phyloP scores from a whole-genome alignment of 2,113 vertebrate genomes.

The Sarotherodon lohbergeri region DNA sequence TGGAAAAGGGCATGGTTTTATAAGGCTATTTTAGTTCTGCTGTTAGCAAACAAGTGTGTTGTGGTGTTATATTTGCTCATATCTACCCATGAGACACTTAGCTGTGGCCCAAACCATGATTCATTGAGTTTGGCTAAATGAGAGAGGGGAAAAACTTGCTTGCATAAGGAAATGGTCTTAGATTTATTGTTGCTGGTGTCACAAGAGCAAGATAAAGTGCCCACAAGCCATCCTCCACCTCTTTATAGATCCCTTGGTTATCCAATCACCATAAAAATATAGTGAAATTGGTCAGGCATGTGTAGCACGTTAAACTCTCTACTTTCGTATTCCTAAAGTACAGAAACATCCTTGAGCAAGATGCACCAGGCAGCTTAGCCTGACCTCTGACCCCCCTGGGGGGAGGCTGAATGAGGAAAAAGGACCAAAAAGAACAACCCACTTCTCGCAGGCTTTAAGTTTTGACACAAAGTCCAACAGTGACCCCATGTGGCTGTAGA shows the following conservation, averaged over 20 bases:
- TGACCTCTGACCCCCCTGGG: background rate
- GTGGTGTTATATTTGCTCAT: background rate
- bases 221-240: background rate
- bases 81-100: background rate
- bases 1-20: background rate
- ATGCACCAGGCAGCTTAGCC: background rate
- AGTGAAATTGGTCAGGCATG: background rate
- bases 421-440: background rate
- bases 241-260: background rate
- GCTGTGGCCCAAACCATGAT: background rate
- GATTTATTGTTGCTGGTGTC: background rate
- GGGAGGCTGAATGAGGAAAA: background rate
- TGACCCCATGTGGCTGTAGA: slow-evolving; percentile 8
- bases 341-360: background rate
- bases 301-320: background rate
- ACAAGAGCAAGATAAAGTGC: background rate
- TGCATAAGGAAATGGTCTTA: background rate
- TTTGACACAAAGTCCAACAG: background rate
- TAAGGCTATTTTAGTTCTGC: background rate
- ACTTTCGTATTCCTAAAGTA: background rate
- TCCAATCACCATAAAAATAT: background rate
- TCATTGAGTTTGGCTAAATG: background rate
- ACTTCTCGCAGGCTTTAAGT: background rate
- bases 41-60: background rate
- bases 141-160: background rate